phyloP scores from a whole-genome alignment of 2,113 vertebrate species.

The Serinus canaria region DNA sequence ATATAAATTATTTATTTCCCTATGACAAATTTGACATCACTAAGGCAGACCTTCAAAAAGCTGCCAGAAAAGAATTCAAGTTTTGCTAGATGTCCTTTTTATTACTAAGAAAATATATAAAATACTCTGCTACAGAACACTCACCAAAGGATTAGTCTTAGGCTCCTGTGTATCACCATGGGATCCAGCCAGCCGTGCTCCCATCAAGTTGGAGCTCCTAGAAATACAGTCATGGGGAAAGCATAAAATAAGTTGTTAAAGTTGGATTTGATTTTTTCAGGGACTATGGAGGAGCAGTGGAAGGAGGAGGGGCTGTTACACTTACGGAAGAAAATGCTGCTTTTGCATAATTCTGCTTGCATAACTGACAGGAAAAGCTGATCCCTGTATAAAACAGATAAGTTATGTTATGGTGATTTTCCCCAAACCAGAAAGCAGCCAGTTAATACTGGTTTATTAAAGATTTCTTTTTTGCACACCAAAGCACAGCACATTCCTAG shows the following conservation, averaged over 20 bases:
- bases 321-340: conserved; percentile 64
- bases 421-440: background rate
- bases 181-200: conserved; percentile 51
- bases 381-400: conserved; percentile 47
- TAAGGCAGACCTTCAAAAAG: background rate
- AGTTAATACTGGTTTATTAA: background rate
- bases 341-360: conserved; percentile 13
- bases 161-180: conserved; percentile 20
- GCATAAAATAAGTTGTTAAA: background rate
- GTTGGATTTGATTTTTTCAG: background rate
- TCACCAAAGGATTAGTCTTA: conserved; percentile 64
- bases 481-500: background rate
- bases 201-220: conserved; percentile 40
- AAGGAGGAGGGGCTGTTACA: conserved; percentile 9
- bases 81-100: background rate
- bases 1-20: background rate
- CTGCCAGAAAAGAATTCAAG: background rate
- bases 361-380: conserved; percentile 36
- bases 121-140: background rate
- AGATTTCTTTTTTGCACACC: background rate
- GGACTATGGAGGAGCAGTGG: background rate
- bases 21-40: background rate
- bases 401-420: background rate
- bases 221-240: background rate
- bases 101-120: background rate